phyloP scores from a whole-genome alignment of 2,888 invertebrate genomes.

The Oscheius onirici region DNA sequence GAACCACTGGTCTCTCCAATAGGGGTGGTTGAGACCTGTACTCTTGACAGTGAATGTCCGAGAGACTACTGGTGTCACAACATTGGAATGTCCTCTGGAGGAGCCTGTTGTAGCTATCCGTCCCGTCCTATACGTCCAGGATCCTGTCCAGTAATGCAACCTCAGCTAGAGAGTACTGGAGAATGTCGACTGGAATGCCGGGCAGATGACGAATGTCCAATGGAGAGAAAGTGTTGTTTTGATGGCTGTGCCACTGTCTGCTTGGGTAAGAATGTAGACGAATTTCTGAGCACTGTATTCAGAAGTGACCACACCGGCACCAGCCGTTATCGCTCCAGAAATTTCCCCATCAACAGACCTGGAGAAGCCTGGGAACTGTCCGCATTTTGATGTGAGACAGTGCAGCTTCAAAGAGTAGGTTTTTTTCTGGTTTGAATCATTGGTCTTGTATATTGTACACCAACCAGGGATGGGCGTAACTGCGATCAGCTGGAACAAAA shows the following conservation, averaged over 20 bases:
- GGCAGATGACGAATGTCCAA: slow-evolving; percentile 54
- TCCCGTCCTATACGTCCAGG: slow-evolving; percentile 44
- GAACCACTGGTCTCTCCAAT: slow-evolving; percentile 47
- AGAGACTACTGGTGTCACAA: slow-evolving; percentile 60
- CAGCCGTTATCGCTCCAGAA: neutral
- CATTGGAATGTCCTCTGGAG: slow-evolving; percentile 54
- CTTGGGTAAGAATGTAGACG: slow-evolving; percentile 1
- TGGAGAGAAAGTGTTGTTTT: slow-evolving; percentile 64
- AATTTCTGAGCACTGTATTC: neutral
- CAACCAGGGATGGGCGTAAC: too few species aligned
- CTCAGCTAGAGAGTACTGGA: slow-evolving; percentile 34
- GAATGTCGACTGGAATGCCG: slow-evolving; percentile 41
- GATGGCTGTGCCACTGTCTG: slow-evolving; percentile 61
- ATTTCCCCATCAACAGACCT: neutral
- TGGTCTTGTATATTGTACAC: too few species aligned
- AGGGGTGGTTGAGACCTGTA: slow-evolving; percentile 58
- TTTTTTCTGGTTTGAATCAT: neutral
- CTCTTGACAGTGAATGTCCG: slow-evolving; percentile 50
- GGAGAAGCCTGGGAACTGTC: slow-evolving; percentile 32
- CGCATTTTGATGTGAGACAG: slow-evolving; percentile 16
- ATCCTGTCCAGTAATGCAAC: slow-evolving; percentile 44
- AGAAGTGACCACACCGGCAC: neutral
- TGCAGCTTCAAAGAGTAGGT: slow-evolving; percentile 30
- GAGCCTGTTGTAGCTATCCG: slow-evolving; percentile 60
- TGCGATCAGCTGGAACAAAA: too few species aligned